A percentile compares a stretch with the other conserved stretches of the same genome.
phyloP scores from a whole-genome alignment of 2,797 vertebrate species.

The Aphelocoma californica region DNA sequence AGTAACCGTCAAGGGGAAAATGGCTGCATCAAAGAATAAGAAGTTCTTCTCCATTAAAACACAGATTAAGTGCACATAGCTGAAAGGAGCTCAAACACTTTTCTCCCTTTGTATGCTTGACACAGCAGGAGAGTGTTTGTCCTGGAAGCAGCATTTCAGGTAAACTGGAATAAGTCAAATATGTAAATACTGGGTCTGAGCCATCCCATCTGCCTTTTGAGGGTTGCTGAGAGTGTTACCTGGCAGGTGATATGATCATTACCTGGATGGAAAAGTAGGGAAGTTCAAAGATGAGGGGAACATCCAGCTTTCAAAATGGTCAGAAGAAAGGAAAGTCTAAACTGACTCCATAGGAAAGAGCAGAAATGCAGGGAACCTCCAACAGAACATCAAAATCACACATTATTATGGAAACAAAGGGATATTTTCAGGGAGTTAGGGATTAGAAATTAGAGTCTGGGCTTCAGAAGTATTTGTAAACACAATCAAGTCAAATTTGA shows the following conservation, averaged over 20 bases:
- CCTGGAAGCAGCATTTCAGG: not conserved
- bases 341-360: not conserved
- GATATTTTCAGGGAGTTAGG: not conserved
- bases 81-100: not conserved
- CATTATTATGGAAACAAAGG: not conserved
- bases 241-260: not conserved
- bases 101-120: not conserved
- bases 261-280: not conserved
- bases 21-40: not conserved
- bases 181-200: not conserved
- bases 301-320: not conserved
- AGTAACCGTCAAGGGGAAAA: not conserved
- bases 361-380: not conserved
- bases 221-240: not conserved
- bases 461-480: not conserved
- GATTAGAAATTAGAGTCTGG: not conserved
- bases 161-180: not conserved
- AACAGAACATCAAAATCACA: not conserved
- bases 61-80: not conserved
- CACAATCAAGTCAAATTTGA: not conserved
- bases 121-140: not conserved
- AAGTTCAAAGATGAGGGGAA: not conserved
- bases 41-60: not conserved
- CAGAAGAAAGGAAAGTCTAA: not conserved
- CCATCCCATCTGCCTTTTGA: not conserved